Evolutionary conservation across 1,140 invertebrate species (phyloP).

Genomic region (Nebria ingens): DNA sequence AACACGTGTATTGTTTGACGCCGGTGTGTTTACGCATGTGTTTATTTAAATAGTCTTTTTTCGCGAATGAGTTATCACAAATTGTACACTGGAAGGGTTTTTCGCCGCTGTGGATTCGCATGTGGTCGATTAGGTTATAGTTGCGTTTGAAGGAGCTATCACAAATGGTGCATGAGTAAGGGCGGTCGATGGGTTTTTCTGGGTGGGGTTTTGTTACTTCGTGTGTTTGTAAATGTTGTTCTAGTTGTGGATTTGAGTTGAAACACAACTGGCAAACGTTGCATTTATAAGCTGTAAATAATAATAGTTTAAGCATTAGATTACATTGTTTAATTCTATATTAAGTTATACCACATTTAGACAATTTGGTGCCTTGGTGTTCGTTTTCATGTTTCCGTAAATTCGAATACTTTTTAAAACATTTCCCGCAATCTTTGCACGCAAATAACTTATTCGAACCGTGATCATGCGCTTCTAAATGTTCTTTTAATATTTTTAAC

Average conservation of each 20-base stretch:
- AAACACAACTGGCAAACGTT: constrained; percentile 10
- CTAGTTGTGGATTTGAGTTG: not conserved
- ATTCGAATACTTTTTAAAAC: not conserved
- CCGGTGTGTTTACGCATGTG: constrained; percentile 13
- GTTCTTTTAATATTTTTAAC: not conserved
- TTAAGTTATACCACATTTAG: too few species aligned
- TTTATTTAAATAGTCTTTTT: constrained; percentile 1
- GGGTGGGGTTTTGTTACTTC: not conserved
- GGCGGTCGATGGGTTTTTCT: too few species aligned
- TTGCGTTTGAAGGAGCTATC: constrained; percentile 29
- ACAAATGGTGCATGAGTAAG: constrained; percentile 28
- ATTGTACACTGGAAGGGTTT: constrained; percentile 13
- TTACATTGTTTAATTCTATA: too few species aligned
- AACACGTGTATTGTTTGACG: constrained; percentile 11
- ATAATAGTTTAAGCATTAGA: too few species aligned
- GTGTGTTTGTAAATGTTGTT: constrained; percentile 2
- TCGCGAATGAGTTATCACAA: constrained; percentile 11
- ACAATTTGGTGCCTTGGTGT: too few species aligned
- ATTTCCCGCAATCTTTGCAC: constrained; percentile 11
- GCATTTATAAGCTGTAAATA: too few species aligned
- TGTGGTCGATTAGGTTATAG: not conserved
- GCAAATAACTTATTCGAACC: not conserved
- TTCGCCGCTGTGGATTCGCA: not conserved
- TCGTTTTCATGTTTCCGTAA: not conserved
- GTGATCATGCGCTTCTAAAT: not conserved